Evolutionary conservation across 1,140 invertebrate species (phyloP).

Genomic region (silkworm (Bombyx mori)): ASM3026992v2 NC_085116.1:8542501-8543000

Average conservation of each 20-base stretch:
- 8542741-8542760: too few species aligned
- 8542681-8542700: too few species aligned
- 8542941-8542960: slow-evolving; percentile 30
- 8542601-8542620: slow-evolving; percentile 35
- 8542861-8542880: slow-evolving; percentile 50
- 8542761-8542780: too few species aligned
- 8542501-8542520: slow-evolving; percentile 58
- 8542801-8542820: background rate
- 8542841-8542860: slow-evolving; percentile 27
- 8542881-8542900: slow-evolving; percentile 44
- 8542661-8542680: background rate
- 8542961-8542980: slow-evolving; percentile 26
- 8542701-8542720: too few species aligned
- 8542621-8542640: slow-evolving; percentile 9
- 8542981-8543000: slow-evolving; percentile 17
- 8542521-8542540: slow-evolving; percentile 64
- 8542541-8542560: slow-evolving; percentile 59
- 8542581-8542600: slow-evolving; percentile 29
- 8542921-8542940: slow-evolving; percentile 53
- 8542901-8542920: slow-evolving; percentile 59
- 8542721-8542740: too few species aligned
- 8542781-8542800: too few species aligned
- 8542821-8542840: slow-evolving; percentile 21
- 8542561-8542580: slow-evolving; percentile 38
- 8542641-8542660: background rate